Conservation (phyloP, 2,113 vertebrate species). For the Globicephala melas region DNA sequence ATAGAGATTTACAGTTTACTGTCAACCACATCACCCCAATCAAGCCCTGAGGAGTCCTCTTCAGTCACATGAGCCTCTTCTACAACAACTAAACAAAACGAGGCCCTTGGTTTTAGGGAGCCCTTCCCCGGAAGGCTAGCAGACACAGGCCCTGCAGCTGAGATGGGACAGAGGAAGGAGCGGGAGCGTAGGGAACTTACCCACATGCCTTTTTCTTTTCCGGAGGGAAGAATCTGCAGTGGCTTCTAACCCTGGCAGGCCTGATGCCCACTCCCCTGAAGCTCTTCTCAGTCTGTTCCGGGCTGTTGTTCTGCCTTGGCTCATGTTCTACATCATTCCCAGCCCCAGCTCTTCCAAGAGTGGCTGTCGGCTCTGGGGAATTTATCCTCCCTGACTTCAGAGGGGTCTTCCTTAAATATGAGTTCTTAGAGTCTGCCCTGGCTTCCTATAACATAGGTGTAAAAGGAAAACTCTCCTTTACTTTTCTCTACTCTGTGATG, state of each 20-base stretch:
- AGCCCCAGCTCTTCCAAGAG: neutral
- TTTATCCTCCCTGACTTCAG: neutral
- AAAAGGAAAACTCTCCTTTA: neutral
- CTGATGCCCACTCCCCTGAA: neutral
- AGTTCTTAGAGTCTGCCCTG: neutral
- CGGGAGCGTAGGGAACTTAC: neutral
- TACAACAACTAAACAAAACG: neutral
- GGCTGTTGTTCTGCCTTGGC: neutral
- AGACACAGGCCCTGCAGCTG: neutral
- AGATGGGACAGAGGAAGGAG: neutral
- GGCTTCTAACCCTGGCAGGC: neutral
- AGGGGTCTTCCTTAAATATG: neutral
- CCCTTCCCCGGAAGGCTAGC: neutral
- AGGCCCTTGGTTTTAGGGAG: neutral
- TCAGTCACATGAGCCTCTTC: neutral
- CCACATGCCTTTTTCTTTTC: neutral
- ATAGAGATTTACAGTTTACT: neutral
- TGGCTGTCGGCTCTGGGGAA: neutral
- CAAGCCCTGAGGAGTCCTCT: neutral
- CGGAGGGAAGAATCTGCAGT: neutral
- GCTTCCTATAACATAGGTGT: neutral
- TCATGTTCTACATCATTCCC: neutral
- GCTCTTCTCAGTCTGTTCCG: neutral
- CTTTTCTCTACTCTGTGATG: neutral
- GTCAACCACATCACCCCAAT: neutral